Evolutionary conservation across 2,113 vertebrate genomes (phyloP).

Genomic region (Brachypodius melanocephalos): DNA sequence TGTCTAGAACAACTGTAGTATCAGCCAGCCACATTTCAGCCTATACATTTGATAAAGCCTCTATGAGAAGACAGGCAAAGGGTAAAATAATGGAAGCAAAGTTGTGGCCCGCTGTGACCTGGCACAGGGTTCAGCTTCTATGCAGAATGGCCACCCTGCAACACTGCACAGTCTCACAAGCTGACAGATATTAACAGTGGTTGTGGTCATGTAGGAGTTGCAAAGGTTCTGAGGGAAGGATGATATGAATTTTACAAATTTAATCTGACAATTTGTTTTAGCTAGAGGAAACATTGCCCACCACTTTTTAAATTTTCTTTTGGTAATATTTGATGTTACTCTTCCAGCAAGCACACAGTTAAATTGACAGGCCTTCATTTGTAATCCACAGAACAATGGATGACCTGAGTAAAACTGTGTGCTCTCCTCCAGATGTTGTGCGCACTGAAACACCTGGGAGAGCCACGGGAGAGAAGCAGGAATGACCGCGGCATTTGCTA

Average conservation of each 20-base stretch:
- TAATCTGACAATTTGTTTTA: background rate
- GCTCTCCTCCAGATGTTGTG: slow-evolving; percentile 65
- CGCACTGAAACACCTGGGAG: slow-evolving; percentile 67
- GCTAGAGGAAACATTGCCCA: background rate
- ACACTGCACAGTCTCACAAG: background rate
- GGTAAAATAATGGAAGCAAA: background rate
- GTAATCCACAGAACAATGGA: slow-evolving; percentile 61
- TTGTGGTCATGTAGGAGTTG: background rate
- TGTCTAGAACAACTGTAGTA: background rate
- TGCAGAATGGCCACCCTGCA: background rate
- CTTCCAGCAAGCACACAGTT: background rate
- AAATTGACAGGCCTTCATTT: slow-evolving; percentile 32
- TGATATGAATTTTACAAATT: background rate
- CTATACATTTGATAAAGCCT: background rate
- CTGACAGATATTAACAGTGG: background rate
- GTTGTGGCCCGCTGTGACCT: background rate
- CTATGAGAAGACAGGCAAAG: background rate
- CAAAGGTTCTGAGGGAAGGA: background rate
- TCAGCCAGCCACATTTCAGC: background rate
- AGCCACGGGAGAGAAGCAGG: slow-evolving; percentile 53
- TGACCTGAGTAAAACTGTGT: slow-evolving; percentile 2
- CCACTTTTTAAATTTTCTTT: background rate
- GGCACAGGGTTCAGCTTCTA: background rate
- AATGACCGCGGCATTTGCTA: slow-evolving; percentile 57
- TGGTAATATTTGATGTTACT: background rate